These are phyloP conservation scores for Phallusia fumigata DNA, from an alignment of 23 tunicate genomes.

Conservation along the genomic window DNA sequence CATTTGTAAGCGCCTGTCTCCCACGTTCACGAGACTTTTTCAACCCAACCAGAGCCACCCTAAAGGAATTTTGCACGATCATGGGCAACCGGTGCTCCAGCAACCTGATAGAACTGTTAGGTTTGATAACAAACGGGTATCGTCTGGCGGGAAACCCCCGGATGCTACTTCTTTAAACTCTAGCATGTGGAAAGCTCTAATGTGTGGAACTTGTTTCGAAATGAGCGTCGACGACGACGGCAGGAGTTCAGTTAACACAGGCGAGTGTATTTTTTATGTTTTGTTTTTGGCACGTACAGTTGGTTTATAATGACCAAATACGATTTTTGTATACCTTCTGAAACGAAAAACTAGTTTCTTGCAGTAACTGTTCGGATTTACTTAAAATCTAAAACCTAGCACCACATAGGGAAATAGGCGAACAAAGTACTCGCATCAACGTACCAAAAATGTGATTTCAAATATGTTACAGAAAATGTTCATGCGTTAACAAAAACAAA, in stretches of 20 bases:
- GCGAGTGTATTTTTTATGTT: neutral
- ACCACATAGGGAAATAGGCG: too few species aligned
- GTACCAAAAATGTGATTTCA: too few species aligned
- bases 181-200: neutral
- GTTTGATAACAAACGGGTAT: neutral
- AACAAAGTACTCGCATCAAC: too few species aligned
- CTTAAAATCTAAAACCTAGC: too few species aligned
- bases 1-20: neutral
- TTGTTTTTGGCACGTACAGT: too few species aligned
- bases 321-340: too few species aligned
- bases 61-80: neutral
- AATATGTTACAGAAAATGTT: too few species aligned
- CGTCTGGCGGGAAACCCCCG: neutral
- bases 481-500: too few species aligned
- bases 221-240: conserved; percentile 40
- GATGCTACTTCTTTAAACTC: neutral
- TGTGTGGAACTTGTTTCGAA: conserved; percentile 42
- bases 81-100: neutral
- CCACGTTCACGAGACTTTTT: neutral
- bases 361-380: too few species aligned
- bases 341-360: too few species aligned
- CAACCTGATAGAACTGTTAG: neutral
- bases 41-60: neutral
- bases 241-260: conserved; percentile 16
- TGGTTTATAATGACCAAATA: too few species aligned